Base-by-base conservation (phyloP, 1,140 invertebrate species). In the Nebria ingens region DNA sequence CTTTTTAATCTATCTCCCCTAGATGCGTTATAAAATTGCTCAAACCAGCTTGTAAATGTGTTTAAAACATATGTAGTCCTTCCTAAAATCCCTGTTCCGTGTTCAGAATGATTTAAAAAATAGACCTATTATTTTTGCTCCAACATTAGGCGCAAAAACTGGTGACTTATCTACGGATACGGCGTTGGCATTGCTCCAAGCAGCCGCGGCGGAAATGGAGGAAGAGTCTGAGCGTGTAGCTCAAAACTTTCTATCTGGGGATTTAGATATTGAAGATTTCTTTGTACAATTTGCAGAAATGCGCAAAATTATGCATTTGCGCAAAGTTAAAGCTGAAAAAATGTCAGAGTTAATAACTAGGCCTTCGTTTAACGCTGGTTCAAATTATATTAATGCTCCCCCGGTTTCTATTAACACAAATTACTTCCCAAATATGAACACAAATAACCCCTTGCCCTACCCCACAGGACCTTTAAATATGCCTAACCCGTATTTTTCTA, bases 321-420 rank as follows among this genome's bases (percentile, higher is more conserved):
- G 87, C 34, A 82, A 87, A 66, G 82, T 93, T 0, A 93, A 93
- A 75, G 81, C 86, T 13, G 90, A 93, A 53, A 93, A 93, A 75
- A 84, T 93, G 81, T 74, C 77, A 53, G 90, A 93, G 67, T 65
- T 92, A 1, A 75, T 90, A 25, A 78, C 78, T 56, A 61, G 68
- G 59, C 65, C 67, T 49, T 58, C 59, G 9, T 60, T 67, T 11
- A 57, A 54, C 20, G 58, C 56, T 45, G 54, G 61, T 1, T 55
- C 65, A 11, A 68, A 64, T 59, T 70, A 71, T 56, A 56, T 66
- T 21, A 70, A 73, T 59, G 60, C 69, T 4, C 61, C 70, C 0
- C 61, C 64, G 17, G 57, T 68, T 40, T 65, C 45, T 50, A 59
- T 70, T 15, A 71, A 71, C 57, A 60, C 56, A 13, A 66, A 61